Evolutionary conservation across 2,888 invertebrate species (phyloP), one percentile per base, ranked within the genome.

Genomic region (Arge pagana): DNA sequence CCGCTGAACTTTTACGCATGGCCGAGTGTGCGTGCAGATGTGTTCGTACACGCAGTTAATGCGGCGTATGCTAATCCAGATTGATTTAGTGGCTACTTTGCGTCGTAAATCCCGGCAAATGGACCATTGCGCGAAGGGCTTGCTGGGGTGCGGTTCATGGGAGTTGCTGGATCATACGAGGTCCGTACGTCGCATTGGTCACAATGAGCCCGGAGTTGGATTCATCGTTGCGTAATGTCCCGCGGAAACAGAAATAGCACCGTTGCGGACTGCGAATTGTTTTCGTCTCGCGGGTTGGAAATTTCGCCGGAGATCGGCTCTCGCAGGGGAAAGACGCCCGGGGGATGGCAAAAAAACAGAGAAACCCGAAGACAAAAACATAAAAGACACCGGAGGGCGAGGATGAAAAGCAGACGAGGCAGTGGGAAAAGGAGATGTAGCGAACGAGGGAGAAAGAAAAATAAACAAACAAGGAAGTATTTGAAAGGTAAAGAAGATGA

Each of bases 61-160:
- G 61, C 65, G 58, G 56, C 61, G 64, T 69, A 72, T 72, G 71
- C 70, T 70, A 72, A 71, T 72, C 67, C 68, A 62, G 67, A 71
- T 72, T 71, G 71, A 72, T 72, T 71, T 71, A 72, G 65, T 65
- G 65, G 64, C 62, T 63, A 61, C 59, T 60, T 57, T 59, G 57
- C 55, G 58, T 57, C 68, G 66, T 71, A 71, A 72, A 70, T 70
- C 63, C 55, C 57, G 59, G 56, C 57, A 61, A 66, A 61, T 60
- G 64, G 59, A 59, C 60, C 56, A 56, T 53, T 56, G 53, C 52
- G 58, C 43, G 56, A 59, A 40, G 50, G 39, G 50, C 50, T 50
- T 21, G 11, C 50, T 21, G 41, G 21, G 41, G 21, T 37, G 18
- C n/a, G 30, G 8, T 15, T 8, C 8, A n/a, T 31, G 26, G 31